phyloP scores from a whole-genome alignment of 2,797 vertebrate genomes.

The Alfaro cultratus region DNA sequence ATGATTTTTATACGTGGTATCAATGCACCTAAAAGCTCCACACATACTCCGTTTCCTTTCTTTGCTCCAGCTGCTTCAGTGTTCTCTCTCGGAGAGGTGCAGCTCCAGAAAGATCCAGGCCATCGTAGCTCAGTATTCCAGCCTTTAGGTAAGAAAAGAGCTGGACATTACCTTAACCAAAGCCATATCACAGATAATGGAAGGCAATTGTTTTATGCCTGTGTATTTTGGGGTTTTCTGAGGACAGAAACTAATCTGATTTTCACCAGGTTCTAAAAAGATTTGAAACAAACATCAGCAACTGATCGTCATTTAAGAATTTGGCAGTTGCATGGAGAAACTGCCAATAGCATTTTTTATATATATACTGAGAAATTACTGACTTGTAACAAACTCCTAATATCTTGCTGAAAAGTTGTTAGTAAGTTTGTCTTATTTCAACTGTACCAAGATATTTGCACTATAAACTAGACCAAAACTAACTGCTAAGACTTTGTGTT shows the following conservation, averaged over 20 bases:
- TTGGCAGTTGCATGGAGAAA: background rate
- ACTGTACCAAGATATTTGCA: no score
- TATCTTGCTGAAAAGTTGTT: no score
- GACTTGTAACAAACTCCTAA: no score
- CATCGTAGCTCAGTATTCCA: slow-evolving; percentile 90
- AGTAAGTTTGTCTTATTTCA: no score
- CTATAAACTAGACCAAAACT: no score
- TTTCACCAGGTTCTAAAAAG: background rate
- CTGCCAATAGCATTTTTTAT: background rate
- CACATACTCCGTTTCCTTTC: background rate
- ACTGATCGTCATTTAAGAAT: background rate
- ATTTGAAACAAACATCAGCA: background rate
- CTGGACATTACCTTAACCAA: no score
- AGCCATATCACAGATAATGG: background rate
- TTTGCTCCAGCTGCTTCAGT: slow-evolving; percentile 85
- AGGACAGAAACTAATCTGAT: background rate
- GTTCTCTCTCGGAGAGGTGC: slow-evolving; percentile 92
- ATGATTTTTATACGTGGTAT: background rate
- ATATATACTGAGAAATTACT: no score
- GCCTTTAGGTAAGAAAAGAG: slow-evolving; percentile 83
- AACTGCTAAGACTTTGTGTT: no score
- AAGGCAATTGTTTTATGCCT: background rate
- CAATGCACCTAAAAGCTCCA: background rate
- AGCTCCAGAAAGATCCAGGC: slow-evolving; percentile 94
- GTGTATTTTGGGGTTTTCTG: background rate